phyloP scores from a whole-genome alignment of 2,797 vertebrate species.

The Masticophis lateralis region DNA sequence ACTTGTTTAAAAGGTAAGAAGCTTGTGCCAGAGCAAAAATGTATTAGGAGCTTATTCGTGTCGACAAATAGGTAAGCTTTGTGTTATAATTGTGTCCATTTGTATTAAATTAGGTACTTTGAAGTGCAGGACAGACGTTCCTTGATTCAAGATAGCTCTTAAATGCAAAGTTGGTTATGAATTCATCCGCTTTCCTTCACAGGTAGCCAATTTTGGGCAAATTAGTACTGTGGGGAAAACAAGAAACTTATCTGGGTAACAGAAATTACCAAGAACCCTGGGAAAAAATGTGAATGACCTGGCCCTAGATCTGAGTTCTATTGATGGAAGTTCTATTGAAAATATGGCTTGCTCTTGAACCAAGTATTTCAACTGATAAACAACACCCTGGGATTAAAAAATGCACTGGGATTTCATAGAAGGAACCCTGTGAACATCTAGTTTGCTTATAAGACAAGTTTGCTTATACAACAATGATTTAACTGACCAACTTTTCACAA shows the following conservation, averaged over 20 bases:
- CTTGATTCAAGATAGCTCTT: not conserved
- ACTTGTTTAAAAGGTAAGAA: not conserved
- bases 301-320: not conserved
- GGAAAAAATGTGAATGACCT: not conserved
- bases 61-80: not conserved
- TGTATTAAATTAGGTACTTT: not conserved
- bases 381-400: not conserved
- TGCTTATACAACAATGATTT: not conserved
- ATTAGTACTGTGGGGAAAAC: not conserved
- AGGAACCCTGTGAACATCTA: slow-evolving; percentile 6
- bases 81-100: not conserved
- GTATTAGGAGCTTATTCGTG: not conserved
- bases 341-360: not conserved
- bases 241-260: not conserved
- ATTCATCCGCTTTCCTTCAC: not conserved
- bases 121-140: too few relatives aligned
- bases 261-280: not conserved
- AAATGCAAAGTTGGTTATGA: not conserved
- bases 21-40: not conserved
- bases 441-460: not conserved
- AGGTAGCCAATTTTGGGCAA: not conserved
- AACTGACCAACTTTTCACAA: slow-evolving; percentile 26
- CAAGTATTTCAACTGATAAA: not conserved
- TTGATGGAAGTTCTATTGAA: not conserved
- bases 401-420: not conserved